Evolutionary conservation across 1,140 invertebrate genomes (phyloP).

Genomic region (Drosophila lowei): DNA sequence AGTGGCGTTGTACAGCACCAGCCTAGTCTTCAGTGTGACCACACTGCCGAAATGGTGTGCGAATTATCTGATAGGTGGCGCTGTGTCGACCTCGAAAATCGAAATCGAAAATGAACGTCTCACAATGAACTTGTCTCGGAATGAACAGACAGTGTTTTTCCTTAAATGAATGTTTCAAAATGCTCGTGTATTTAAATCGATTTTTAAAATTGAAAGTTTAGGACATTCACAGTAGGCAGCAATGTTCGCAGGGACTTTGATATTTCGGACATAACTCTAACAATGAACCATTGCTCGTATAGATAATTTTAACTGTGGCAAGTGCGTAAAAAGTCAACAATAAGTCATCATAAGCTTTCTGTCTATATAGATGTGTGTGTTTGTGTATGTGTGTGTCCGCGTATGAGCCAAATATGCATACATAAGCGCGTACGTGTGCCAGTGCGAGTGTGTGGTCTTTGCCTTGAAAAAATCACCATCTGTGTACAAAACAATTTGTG

Average conservation of each 20-base stretch:
- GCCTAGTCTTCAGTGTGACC: too few relatives aligned
- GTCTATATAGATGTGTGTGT: conserved; percentile 4
- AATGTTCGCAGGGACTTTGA: too few relatives aligned
- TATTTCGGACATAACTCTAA: too few relatives aligned
- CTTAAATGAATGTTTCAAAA: conserved; percentile 30
- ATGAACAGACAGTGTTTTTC: neutral
- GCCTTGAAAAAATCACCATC: conserved; percentile 41
- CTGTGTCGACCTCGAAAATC: too few relatives aligned
- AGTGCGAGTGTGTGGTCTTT: conserved; percentile 16
- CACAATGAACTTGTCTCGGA: too few relatives aligned
- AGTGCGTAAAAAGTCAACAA: conserved; percentile 42
- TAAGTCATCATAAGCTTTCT: conserved; percentile 42
- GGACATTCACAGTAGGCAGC: too few relatives aligned
- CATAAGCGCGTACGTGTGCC: conserved; percentile 13
- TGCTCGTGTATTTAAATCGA: conserved; percentile 23
- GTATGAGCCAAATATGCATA: conserved; percentile 25
- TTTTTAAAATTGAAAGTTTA: conserved; percentile 16
- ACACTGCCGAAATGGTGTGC: too few relatives aligned
- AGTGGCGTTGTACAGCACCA: too few relatives aligned
- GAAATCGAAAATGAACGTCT: too few relatives aligned
- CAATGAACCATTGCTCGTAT: neutral
- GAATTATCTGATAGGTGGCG: too few relatives aligned
- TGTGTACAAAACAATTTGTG: conserved; percentile 25
- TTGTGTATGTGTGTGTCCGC: neutral
- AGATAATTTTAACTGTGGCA: conserved; percentile 16